These are phyloP conservation scores for Luperina nickerlii DNA, from an alignment of 2,888 invertebrate species.

Conservation along the genomic window DNA sequence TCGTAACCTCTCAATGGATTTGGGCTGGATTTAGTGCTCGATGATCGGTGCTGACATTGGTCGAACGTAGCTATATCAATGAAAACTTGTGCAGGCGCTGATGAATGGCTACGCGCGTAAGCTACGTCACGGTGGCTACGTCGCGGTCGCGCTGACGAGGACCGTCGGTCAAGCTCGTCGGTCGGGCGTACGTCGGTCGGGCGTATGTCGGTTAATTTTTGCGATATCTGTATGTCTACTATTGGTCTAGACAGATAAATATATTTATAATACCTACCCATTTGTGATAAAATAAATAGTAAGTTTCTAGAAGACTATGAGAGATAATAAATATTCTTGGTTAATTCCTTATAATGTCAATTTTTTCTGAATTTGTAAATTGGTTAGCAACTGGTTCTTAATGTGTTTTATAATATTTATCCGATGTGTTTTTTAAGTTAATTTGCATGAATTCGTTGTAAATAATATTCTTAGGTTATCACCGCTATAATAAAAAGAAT, in stretches of 20 bases:
- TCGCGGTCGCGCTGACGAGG: too few relatives aligned
- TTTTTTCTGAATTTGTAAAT: slow-evolving; percentile 18
- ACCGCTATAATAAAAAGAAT: not conserved
- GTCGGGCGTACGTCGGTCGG: not conserved
- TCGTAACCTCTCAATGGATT: not conserved
- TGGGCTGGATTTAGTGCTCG: not conserved
- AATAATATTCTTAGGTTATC: slow-evolving; percentile 31
- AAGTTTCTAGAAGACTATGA: not conserved
- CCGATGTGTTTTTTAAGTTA: not conserved
- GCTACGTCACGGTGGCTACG: not conserved
- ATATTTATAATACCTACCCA: not conserved
- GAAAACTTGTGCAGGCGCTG: not conserved
- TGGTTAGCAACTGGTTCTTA: slow-evolving; percentile 38
- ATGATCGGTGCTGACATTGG: too few relatives aligned
- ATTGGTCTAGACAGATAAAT: not conserved
- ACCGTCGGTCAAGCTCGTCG: not conserved
- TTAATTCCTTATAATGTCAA: not conserved
- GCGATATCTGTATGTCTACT: not conserved
- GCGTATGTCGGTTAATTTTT: not conserved
- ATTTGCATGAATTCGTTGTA: slow-evolving; percentile 39
- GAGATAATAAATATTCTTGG: not conserved
- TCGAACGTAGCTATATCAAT: not conserved
- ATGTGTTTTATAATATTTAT: not conserved
- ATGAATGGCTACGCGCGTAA: not conserved
- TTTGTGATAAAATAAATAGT: not conserved